Evolutionary conservation across 92 coral and sea anemone genomes (phyloP).

Genomic region (Actinostola sp.): DNA sequence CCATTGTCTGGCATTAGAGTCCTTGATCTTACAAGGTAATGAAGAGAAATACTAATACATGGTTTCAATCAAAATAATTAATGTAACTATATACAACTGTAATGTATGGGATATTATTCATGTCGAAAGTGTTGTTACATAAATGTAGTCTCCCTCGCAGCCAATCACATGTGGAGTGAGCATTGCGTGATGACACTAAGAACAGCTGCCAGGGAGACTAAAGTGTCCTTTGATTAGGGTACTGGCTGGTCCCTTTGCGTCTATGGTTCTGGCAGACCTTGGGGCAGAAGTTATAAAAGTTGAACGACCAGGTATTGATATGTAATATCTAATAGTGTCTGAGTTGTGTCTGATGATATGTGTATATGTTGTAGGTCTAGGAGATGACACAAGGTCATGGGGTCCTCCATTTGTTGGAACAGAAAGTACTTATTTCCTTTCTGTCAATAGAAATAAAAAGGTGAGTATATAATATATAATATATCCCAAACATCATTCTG

Average conservation of each 20-base stretch:
- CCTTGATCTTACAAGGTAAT: slow-evolving; percentile 84
- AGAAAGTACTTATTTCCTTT: slow-evolving; percentile 89
- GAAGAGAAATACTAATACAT: not conserved
- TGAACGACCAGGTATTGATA: slow-evolving; percentile 74
- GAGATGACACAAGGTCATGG: slow-evolving; percentile 94
- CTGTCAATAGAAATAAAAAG: slow-evolving; percentile 89
- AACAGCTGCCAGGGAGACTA: no score
- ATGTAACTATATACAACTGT: no score
- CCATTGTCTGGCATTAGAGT: slow-evolving; percentile 83
- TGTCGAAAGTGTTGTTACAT: no score
- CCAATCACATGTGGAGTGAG: no score
- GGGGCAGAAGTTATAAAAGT: slow-evolving; percentile 94
- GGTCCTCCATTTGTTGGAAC: slow-evolving; percentile 85
- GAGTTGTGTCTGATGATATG: not conserved
- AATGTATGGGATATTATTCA: no score
- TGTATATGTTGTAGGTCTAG: slow-evolving; percentile 47
- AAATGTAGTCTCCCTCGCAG: no score
- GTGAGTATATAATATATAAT: slow-evolving; percentile 18
- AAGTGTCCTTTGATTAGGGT: slow-evolving; percentile 56
- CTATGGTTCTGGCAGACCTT: slow-evolving; percentile 90
- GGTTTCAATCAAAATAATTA: not conserved
- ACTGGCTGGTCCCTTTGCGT: slow-evolving; percentile 92
- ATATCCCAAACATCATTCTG: no score
- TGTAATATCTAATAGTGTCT: not conserved
- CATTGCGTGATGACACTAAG: no score